Conservation (phyloP, 2,113 vertebrate genomes). For the Oreotrochilus melanogaster region DNA sequence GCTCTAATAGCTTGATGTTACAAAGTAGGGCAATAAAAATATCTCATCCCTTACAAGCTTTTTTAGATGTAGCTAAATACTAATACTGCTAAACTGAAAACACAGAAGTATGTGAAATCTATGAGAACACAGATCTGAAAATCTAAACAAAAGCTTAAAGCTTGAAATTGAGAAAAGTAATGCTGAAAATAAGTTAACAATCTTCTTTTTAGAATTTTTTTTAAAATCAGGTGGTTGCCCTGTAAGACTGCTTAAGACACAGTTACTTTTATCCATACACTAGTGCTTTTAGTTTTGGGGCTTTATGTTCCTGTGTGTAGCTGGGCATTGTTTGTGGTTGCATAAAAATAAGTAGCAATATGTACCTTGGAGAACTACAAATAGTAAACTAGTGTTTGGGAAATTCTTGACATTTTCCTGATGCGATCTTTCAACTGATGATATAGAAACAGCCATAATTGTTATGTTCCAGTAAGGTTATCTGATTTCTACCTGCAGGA, state of each 20-base stretch:
- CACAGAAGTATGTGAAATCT: neutral
- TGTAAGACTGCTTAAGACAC: slow-evolving; percentile 62
- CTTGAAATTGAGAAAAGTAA: neutral
- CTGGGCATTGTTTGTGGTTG: slow-evolving; percentile 15
- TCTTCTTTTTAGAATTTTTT: neutral
- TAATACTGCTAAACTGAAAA: neutral
- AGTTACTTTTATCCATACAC: neutral
- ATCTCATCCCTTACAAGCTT: neutral
- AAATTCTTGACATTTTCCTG: neutral
- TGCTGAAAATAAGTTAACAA: neutral
- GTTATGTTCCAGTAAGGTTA: neutral
- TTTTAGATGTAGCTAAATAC: neutral
- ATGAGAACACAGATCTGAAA: neutral
- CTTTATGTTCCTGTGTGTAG: slow-evolving; percentile 14
- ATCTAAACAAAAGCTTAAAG: neutral
- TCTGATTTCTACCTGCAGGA: slow-evolving; percentile 81
- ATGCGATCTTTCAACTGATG: neutral
- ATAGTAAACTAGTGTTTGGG: neutral
- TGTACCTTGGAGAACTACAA: neutral
- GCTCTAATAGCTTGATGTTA: neutral
- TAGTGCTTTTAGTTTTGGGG: slow-evolving; percentile 13
- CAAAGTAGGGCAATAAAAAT: neutral
- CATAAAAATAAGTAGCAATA: neutral
- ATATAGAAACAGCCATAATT: neutral
- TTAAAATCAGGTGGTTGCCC: neutral